Evolutionary conservation across 2,113 vertebrate species (phyloP).

Genomic region (Zosterops hypoxanthus): DNA sequence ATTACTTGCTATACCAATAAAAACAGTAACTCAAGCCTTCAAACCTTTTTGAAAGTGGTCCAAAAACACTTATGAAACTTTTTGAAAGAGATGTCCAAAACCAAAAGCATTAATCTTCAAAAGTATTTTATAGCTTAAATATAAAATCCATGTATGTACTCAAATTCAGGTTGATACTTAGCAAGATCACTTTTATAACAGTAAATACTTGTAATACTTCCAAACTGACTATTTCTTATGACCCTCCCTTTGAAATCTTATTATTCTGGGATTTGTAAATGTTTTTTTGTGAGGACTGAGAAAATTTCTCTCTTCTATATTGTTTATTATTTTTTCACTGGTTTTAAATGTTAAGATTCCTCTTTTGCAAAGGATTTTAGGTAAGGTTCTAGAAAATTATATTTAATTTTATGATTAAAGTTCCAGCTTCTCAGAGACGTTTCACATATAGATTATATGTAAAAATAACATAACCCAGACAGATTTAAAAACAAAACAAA

Average conservation of each 20-base stretch:
- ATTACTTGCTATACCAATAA: background rate
- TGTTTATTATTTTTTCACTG: background rate
- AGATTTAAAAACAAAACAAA: constrained; percentile 30
- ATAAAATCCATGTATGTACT: background rate
- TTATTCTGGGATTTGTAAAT: background rate
- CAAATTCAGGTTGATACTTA: background rate
- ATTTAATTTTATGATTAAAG: background rate
- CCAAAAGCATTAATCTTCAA: background rate
- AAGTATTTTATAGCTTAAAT: background rate
- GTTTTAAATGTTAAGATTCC: background rate
- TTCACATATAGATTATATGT: background rate
- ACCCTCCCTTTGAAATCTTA: background rate
- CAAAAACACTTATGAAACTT: background rate
- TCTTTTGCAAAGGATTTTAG: background rate
- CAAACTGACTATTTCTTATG: background rate
- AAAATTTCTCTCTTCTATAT: background rate
- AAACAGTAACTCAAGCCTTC: background rate
- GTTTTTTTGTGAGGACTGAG: background rate
- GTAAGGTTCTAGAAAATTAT: background rate
- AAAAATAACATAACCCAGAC: background rate
- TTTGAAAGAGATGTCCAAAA: background rate
- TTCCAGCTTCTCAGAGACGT: background rate
- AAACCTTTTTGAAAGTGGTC: background rate
- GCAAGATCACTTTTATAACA: background rate
- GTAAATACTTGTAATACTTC: background rate